phyloP scores from a whole-genome alignment of 2,888 invertebrate species.

The Megastigmus dorsalis region DNA sequence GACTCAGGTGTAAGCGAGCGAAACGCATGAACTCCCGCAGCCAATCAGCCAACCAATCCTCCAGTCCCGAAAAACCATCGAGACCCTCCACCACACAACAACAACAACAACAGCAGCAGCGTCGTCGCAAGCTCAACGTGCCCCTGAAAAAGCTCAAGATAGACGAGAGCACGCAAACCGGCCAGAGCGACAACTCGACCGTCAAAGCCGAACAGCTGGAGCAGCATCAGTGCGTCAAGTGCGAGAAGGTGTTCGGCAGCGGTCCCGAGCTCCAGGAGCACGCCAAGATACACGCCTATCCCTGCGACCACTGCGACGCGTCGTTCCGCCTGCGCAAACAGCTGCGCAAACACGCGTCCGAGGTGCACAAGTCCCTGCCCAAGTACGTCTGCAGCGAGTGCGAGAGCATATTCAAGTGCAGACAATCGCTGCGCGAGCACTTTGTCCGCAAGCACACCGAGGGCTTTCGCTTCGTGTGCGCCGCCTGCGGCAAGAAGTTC shows the following conservation, averaged over 20 bases:
- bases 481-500: conserved; percentile 65
- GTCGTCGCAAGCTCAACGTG: not conserved
- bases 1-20: not conserved
- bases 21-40: not conserved
- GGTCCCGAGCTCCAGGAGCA: conserved; percentile 34
- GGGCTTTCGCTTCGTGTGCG: conserved; percentile 65
- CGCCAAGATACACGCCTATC: not conserved
- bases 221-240: conserved; percentile 30
- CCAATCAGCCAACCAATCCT: no score
- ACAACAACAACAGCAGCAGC: not conserved
- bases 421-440: conserved; percentile 58
- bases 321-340: conserved; percentile 12
- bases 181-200: no score
- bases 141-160: not conserved
- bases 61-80: not conserved
- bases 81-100: not conserved
- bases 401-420: conserved; percentile 39
- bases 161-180: not conserved
- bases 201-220: not conserved
- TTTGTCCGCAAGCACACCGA: conserved; percentile 66
- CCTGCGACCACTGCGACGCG: conserved; percentile 24
- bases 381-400: conserved; percentile 48
- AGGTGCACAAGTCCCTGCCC: conserved; percentile 23
- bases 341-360: conserved; percentile 26
- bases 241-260: conserved; percentile 28